Evolutionary conservation across 2,888 invertebrate species (phyloP), one percentile per base, ranked within the genome.

Genomic region (Invenusta paracnida): DNA sequence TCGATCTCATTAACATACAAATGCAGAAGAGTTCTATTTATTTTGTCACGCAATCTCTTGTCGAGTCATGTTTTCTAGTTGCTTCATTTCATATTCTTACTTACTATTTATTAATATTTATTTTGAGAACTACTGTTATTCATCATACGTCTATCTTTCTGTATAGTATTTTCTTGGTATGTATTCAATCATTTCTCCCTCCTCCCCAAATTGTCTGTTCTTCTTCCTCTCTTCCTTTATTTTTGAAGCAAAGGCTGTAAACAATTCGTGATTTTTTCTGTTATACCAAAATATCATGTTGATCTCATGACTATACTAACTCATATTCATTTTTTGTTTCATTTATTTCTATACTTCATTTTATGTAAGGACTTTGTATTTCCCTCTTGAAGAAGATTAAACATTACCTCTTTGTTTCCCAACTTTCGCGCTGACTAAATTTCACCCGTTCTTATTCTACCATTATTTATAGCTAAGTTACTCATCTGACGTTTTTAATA

Each of bases 111-210:
- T n/a, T n/a, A n/a, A n/a, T n/a, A n/a, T 23, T 23, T 73, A 73
- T 73, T 73, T 73, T 73, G 23, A 23, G 73, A 73, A 13, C 23
- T 23, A 23, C 23, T 73, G 73, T 73, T 73, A 73, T 73, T 23
- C 5, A 23, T 73, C 73, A 73, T 73, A 13, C 73, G 27, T 73
- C 73, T 73, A 73, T 73, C 73, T 73, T 73, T 73, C 73, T 73
- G 25, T 73, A 73, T 23, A 13, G 73, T 73, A 73, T 73, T 73
- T 73, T 73, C 73, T 73, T 73, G 5, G 5, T 73, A 73, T 25
- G 73, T 73, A 73, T 73, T 73, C n/a, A n/a, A n/a, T n/a, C n/a
- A n/a, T n/a, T n/a, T n/a, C n/a, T n/a, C n/a, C n/a, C n/a, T n/a
- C n/a, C n/a, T n/a, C n/a, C n/a, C n/a, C n/a, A n/a, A n/a, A n/a